phyloP scores from a whole-genome alignment of 2,888 invertebrate species.

The Eurytoma adleriae region DNA sequence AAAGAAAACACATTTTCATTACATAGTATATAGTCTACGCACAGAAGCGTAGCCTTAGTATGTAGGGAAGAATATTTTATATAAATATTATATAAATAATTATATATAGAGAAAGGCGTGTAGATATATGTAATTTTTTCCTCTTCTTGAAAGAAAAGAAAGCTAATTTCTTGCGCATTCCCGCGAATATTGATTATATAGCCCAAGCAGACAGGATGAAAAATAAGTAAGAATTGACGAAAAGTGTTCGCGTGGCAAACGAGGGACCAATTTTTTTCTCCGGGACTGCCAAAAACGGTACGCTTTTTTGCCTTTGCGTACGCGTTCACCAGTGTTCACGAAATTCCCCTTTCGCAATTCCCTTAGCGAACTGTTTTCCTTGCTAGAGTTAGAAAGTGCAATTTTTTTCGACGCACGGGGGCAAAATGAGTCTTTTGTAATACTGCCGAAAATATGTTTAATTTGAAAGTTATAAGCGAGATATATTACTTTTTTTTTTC shows the following conservation, averaged over 20 bases:
- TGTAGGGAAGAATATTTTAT: conserved; percentile 60
- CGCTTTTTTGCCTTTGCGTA: conserved; percentile 11
- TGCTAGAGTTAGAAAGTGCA: conserved; percentile 33
- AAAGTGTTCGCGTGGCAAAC: conserved; percentile 35
- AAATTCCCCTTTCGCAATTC: too few relatives aligned
- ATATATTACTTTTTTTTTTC: conserved; percentile 34
- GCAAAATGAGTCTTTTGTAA: conserved; percentile 37
- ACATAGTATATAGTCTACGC: conserved; percentile 36
- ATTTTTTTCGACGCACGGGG: conserved; percentile 34
- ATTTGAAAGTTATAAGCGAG: conserved; percentile 32
- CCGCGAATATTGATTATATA: conserved; percentile 8
- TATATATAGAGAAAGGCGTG: conserved; percentile 55
- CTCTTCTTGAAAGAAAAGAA: conserved; percentile 20
- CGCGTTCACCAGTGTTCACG: background rate
- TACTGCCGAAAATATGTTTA: conserved; percentile 45
- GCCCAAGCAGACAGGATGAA: background rate
- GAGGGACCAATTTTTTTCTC: conserved; percentile 49
- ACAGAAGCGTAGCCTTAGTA: conserved; percentile 60
- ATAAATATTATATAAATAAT: conserved; percentile 63
- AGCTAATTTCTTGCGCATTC: conserved; percentile 49
- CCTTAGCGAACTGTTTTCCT: background rate
- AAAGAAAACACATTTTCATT: conserved; percentile 6
- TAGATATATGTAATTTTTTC: conserved; percentile 53
- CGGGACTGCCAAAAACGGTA: conserved; percentile 34
- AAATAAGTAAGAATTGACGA: conserved; percentile 19